Evolutionary conservation across 2,888 invertebrate genomes (phyloP).

Genomic region (Catocala sponsa): DNA sequence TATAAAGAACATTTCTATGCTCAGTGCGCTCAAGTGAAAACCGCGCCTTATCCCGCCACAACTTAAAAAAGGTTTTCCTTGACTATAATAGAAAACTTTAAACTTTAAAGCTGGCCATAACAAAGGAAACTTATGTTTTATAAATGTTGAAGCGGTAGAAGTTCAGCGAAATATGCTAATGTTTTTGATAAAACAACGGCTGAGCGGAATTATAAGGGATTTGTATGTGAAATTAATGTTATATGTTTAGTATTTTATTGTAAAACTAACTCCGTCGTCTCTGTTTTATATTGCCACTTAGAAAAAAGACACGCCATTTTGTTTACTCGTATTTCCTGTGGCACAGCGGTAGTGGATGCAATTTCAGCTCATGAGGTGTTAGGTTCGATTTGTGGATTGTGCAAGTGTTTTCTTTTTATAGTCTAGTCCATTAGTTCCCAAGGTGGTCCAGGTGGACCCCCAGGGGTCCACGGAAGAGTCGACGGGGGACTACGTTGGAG

Average conservation of each 20-base stretch:
- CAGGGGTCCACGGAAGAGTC: no score
- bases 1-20: background rate
- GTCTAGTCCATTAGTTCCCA: no score
- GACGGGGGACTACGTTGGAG: no score
- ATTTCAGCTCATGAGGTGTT: no score
- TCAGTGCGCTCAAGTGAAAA: background rate
- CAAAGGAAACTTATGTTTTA: conserved; percentile 54
- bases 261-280: background rate
- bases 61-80: conserved; percentile 43
- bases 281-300: no score
- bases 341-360: no score
- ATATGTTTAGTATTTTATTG: conserved; percentile 12
- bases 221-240: conserved; percentile 19
- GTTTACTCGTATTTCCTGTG: no score
- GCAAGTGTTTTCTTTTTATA: no score
- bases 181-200: conserved; percentile 40
- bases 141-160: conserved; percentile 41
- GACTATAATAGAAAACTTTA: conserved; percentile 48
- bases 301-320: no score
- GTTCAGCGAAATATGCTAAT: conserved; percentile 53
- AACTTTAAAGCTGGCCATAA: conserved; percentile 37
- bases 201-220: conserved; percentile 23
- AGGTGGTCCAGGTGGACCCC: no score
- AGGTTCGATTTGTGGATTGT: no score
- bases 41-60: conserved; percentile 20